Evolutionary conservation across 2,113 vertebrate species (phyloP).

Genomic region (Prunella fulvescens): DNA sequence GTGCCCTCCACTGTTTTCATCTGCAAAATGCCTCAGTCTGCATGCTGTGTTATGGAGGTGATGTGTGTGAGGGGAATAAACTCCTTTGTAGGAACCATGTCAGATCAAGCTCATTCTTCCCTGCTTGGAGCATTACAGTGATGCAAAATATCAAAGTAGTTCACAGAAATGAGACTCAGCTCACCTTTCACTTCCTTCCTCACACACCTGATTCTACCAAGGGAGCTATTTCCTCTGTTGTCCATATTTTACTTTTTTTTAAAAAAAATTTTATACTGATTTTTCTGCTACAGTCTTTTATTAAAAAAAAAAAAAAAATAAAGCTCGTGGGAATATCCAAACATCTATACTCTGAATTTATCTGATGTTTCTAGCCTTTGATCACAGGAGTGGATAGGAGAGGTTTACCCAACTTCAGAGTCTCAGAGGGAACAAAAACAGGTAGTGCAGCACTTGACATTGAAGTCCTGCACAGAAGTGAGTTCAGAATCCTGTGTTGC

Average conservation of each 20-base stretch:
- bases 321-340: not conserved
- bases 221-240: not conserved
- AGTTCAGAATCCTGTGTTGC: not conserved
- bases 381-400: not conserved
- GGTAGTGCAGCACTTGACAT: not conserved
- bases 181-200: not conserved
- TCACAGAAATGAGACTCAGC: not conserved
- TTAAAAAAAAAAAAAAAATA: not conserved
- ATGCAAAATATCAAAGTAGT: not conserved
- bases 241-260: not conserved
- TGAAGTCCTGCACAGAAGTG: not conserved
- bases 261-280: not conserved
- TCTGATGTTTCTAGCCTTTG: not conserved
- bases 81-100: not conserved
- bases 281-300: not conserved
- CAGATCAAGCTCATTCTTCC: not conserved
- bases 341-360: not conserved
- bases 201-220: not conserved
- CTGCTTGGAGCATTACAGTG: not conserved
- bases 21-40: not conserved
- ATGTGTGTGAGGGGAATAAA: not conserved
- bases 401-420: not conserved
- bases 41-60: not conserved
- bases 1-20: not conserved
- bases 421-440: not conserved